Base-by-base conservation (phyloP, 2,888 invertebrate species). In the Drepanosiphum platanoidis region DNA sequence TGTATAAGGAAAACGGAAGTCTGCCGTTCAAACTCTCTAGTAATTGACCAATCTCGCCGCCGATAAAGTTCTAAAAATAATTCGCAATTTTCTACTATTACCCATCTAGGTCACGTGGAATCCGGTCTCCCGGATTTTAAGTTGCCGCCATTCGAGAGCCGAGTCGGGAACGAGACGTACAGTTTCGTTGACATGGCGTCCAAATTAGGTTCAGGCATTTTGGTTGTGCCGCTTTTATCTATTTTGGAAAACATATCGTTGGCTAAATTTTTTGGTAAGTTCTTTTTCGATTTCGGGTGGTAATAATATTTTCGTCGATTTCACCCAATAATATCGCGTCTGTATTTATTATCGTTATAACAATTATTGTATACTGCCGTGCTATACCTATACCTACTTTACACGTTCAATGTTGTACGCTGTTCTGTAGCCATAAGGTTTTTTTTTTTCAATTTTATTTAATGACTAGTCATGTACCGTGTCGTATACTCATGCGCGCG, bases 171-270 rank as follows among this genome's bases (percentile, higher is more conserved):
- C 87, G 89, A 89, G 42, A 92, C 92, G 0, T 91, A 91, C 87
- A 89, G 89, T 80, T 92, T 93, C 87, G 87, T 90, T 68, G 92
- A 92, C 74, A 92, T 93, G 91, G 89, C 92, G 15, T 91, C 93
- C 87, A 90, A 91, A 80, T 90, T 94, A 87, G 93, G 93, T 22
- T 92, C 93, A 46, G 94, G 93, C 2, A 90, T 94, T 86, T 89
- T 92, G 86, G 93, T 94, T 15, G 92, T 94, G 32, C 94, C 94
- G 5, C 89, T 94, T 46, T 89, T 94, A 84, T 92, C 93, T 13
- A 91, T 94, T 72, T 90, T 94, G 87, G 94, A 94, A 89, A 93
- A 93, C 87, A 93, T 94, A 86, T 94, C 94, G 4, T 91, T 94
- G 74, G 94, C 93, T 64, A 94, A 94, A 91, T 93, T 93, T 30